Evolutionary conservation across 2,113 vertebrate genomes (phyloP), one percentile per base, ranked within the genome.

Genomic region (Cricetomys ansorgei): DNA sequence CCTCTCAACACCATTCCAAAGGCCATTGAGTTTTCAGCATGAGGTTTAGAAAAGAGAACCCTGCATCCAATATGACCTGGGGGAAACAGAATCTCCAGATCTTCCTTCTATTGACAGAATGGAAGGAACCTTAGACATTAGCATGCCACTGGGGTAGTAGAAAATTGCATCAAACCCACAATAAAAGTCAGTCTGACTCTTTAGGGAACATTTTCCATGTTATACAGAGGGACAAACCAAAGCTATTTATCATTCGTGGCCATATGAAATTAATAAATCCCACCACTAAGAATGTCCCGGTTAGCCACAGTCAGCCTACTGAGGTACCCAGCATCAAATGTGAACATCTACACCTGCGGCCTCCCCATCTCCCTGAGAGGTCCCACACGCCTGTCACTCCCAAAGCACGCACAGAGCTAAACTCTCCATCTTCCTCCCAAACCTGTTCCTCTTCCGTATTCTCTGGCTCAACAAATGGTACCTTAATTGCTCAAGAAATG

Each of bases 261-360:
- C 75, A 50, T 88, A 48, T 94, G 34, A 62, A 95, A 89, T 79
- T 94, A 55, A 73, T 86, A 96, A 92, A 90, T 7, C 15, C 50
- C 15, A 19, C 89, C 45, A 72, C 85, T 85, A 50, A 79, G 23
- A 92, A 85, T 79, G 37, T 79, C 90, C 40, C 48, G 53, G 43
- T 83, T 80, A 89, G 84, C 67, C 91, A 59, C 25, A 48, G 27
- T 91, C 69, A 91, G 31, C 25, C 85, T 69, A 34, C 72, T 89
- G 88, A 67, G 83, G 34, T 65, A 87, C 55, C 79, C 55, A 88
- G 43, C 87, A 70, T 88, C 80, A 83, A 89, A 50, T 89, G 57
- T 31, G 29, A 64, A 92, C 75, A 84, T 87, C 48, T 23, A 48
- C 59, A n/a, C n/a, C n/a, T n/a, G n/a, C n/a, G n/a, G n/a, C n/a